Evolutionary conservation across 2,113 vertebrate species (phyloP), one percentile per base, ranked within the genome.

Genomic region (Anhinga rufa): DNA sequence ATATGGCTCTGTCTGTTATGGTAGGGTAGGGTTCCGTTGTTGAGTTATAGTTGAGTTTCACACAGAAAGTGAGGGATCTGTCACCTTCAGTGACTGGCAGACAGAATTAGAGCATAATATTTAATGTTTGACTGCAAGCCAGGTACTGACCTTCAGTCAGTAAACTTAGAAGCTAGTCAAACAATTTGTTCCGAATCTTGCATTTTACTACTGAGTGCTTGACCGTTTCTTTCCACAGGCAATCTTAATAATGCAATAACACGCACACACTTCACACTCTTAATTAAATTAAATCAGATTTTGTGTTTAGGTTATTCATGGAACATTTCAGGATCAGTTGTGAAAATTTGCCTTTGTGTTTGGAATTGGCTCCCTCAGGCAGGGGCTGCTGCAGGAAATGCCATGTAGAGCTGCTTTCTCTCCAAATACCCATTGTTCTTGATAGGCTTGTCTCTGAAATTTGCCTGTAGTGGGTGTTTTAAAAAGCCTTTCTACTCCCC

Each of bases 21-120:
- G 3, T 18, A 6, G 16, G 7, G 3, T 18, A 6, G 16, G 36
- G 17, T 19, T 81, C 32, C 3, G 0, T n/a, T 64, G 26, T 34
- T 68, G n/a, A 70, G 10, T 17, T 54, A 12, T 34, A 40, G 26
- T 42, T 51, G n/a, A 55, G 16, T 90, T 86, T 92, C 42, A 38
- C 21, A 44, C 12, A 58, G 38, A 48, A 88, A 55, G 24, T 57
- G 68, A 52, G 17, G 17, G 31, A 52, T 60, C 32, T 62, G 31
- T n/a, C 54, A 42, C 38, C 40, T 64, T 69, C 25, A 11, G 34
- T 62, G 76, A 19, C 52, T 0, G 0, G 10, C 34, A 46, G 29
- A 32, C 25, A 92, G 21, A 86, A 65, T 52, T 64, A 13, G 36
- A 80, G 5, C 21, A 65, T 40, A 40, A 40, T 40, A 40, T 52